Percentiles rank a stretch among this genome's conserved stretches.
Conservation (phyloP, 2,797 vertebrate species). For the Falco berigora region DNA sequence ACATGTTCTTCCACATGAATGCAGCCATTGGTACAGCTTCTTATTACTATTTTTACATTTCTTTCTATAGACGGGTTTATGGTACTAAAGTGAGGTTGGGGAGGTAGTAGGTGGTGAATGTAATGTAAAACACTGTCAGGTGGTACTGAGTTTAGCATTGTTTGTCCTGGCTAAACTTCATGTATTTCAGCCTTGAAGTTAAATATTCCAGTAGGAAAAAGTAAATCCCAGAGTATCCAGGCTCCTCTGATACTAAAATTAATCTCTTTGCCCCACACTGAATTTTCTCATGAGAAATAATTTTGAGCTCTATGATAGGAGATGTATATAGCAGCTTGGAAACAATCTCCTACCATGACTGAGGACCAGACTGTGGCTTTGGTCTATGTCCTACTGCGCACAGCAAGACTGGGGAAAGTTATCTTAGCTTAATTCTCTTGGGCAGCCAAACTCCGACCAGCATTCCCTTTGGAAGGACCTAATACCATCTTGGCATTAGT, state of each 20-base stretch:
- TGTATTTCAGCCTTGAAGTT: neutral
- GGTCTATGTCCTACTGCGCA: neutral
- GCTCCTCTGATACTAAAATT: neutral
- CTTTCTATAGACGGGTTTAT: neutral
- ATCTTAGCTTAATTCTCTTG: neutral
- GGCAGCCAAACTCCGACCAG: neutral
- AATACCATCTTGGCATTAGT: neutral
- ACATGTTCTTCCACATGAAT: neutral
- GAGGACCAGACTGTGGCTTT: neutral
- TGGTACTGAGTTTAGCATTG: neutral
- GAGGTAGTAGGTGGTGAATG: neutral
- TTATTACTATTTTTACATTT: neutral
- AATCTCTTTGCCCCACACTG: neutral
- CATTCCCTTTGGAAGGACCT: neutral
- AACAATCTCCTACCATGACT: neutral
- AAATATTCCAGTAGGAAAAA: constrained; percentile 6
- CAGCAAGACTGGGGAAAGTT: neutral
- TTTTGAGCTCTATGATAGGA: neutral
- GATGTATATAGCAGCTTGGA: neutral
- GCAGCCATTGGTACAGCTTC: neutral
- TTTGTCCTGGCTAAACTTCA: constrained; percentile 4
- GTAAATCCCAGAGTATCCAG: neutral
- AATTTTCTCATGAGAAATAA: neutral
- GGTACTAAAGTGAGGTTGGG: neutral
- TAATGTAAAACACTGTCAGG: neutral